Base-by-base conservation (phyloP, 2,888 invertebrate genomes). In the Agriopis marginaria region DNA sequence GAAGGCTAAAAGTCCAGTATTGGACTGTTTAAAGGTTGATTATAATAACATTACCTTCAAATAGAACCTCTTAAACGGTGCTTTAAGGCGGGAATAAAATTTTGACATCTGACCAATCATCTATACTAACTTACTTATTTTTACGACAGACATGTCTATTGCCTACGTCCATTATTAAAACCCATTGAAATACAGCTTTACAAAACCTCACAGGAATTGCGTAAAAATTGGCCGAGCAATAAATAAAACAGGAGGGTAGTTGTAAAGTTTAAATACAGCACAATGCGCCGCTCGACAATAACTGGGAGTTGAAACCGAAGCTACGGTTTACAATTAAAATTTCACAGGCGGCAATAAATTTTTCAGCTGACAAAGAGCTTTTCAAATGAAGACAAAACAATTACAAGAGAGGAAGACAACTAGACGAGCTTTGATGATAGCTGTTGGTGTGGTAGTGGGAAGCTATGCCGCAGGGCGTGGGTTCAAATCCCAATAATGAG, bases 331-430 rank as follows among this genome's bases (percentile, higher is more conserved):
- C 77, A 77, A 78, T 78, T 77, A 76, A 75, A 77, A 88, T 91
- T 91, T 87, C 85, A 86, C 85, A 86, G 83, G 82, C 83, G 83
- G 83, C 86, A 87, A 91, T 91, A 90, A 89, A 89, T 90, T 88
- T 88, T 89, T 88, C 89, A 89, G 80, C 81, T 84, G 84, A 87
- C 87, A 87, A 87, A 83, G 83, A 82, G 77, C 78, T 80, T 74
- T 83, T 79, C 81, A 84, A 81, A 70, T 47, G 53, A 59, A 74
- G 66, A 70, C 68, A 66, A 75, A 75, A 74, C 71, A 69, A 72
- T 77, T 76, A 70, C 39, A 64, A 17, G 47, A 53, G 63, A 56
- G 14, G 42, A n/a, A 17, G 42, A 42, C 40, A 7, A 12, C 32
- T 32, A 53, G 54, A 63, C 58, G 54, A 59, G 73, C 45, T 61